Conservation (phyloP, 2,113 vertebrate species). For the Thomomys bottae region DNA sequence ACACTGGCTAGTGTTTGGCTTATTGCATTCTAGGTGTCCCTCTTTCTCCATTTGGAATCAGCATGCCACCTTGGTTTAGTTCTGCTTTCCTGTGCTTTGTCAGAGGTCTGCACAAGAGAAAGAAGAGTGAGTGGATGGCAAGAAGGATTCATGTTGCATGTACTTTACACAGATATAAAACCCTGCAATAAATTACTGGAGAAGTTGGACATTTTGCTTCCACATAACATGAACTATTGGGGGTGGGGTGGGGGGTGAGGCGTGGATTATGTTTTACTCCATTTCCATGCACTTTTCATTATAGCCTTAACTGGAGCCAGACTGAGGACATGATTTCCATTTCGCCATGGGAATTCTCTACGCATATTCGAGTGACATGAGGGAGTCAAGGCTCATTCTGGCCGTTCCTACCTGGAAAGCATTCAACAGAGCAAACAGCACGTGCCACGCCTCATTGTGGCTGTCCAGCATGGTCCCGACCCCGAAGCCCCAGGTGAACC, state of each 20-base stretch:
- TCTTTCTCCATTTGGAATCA: background rate
- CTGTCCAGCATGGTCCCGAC: constrained; percentile 83
- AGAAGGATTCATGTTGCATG: background rate
- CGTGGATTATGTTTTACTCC: background rate
- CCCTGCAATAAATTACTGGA: background rate
- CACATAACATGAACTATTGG: background rate
- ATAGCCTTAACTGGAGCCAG: background rate
- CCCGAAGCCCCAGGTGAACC: constrained; percentile 90
- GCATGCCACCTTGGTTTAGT: background rate
- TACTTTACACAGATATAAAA: background rate
- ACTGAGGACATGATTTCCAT: background rate
- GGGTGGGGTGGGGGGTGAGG: background rate
- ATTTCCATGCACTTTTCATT: background rate
- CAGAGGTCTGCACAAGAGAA: background rate
- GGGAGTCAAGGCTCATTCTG: background rate
- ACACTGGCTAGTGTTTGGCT: background rate
- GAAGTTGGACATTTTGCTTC: background rate
- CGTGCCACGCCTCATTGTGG: constrained; percentile 70
- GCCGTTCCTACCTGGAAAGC: constrained; percentile 87
- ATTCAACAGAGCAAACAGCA: constrained; percentile 87
- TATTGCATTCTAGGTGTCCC: background rate
- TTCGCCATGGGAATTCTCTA: background rate
- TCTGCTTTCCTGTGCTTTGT: background rate
- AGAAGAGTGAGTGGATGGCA: background rate
- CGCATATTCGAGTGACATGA: background rate